Percentiles rank a stretch among this genome's conserved stretches.
These are phyloP conservation scores for Leptoclinus maculatus DNA, from an alignment of 2,797 vertebrate genomes.

Conservation along the genomic window DNA sequence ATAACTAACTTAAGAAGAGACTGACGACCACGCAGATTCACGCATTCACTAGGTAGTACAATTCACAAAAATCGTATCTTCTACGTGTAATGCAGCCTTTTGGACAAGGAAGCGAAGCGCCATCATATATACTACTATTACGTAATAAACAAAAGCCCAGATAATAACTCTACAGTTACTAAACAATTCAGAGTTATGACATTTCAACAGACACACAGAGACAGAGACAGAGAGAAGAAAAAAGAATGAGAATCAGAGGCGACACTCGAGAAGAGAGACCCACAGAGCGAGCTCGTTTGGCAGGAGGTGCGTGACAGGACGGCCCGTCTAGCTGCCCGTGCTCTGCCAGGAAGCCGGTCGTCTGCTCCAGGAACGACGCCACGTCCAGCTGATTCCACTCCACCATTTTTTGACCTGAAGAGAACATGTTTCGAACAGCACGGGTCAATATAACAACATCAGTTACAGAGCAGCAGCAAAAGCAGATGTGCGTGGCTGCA, in stretches of 20 bases:
- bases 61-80: neutral
- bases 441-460: neutral
- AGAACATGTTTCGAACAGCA: constrained; percentile 2
- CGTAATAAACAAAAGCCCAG: neutral
- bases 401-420: constrained; percentile 95
- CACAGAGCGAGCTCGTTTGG: constrained; percentile 96
- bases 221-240: neutral
- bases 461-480: neutral
- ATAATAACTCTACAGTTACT: constrained; percentile 3
- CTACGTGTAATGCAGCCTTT: neutral
- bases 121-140: neutral
- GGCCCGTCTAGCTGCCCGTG: constrained; percentile 97
- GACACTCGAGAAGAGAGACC: constrained; percentile 73
- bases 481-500: neutral
- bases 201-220: neutral
- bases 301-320: constrained; percentile 92
- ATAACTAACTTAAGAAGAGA: neutral
- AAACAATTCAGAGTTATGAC: neutral
- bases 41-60: neutral
- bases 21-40: neutral
- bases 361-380: constrained; percentile 96
- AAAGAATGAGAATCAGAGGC: neutral
- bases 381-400: constrained; percentile 99
- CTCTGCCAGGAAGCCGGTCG: constrained; percentile 94
- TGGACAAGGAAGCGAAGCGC: neutral